Percentiles rank a stretch among this genome's conserved stretches.
phyloP scores from a whole-genome alignment of 2,113 vertebrate species.

The Lepus timidus region DNA sequence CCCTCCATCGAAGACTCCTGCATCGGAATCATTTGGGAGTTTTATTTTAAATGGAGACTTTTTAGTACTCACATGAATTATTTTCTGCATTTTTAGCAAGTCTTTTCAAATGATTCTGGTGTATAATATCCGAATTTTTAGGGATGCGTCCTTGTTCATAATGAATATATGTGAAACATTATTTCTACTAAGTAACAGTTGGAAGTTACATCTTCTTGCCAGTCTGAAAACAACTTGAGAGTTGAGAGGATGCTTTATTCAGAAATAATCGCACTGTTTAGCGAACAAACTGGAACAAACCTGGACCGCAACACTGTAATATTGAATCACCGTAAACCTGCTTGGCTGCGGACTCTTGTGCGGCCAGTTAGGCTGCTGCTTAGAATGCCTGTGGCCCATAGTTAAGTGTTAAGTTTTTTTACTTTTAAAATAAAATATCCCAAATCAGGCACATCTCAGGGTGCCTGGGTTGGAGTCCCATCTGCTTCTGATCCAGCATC shows the following conservation, averaged over 20 bases:
- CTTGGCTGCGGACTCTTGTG: background rate
- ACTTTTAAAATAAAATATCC: no score
- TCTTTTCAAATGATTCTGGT: conserved; percentile 9
- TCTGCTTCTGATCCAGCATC: no score
- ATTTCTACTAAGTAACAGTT: conserved; percentile 42
- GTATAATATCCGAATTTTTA: conserved; percentile 40
- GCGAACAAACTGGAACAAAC: conserved; percentile 15
- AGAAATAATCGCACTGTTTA: background rate
- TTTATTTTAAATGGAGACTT: conserved; percentile 55
- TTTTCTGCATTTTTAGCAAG: conserved; percentile 38
- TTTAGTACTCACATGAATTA: background rate
- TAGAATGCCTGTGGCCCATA: no score
- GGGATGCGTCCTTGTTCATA: background rate
- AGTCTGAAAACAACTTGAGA: background rate
- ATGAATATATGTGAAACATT: background rate
- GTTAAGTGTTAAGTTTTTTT: no score
- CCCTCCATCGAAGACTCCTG: conserved; percentile 17
- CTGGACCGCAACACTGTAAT: background rate
- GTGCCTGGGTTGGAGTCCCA: no score
- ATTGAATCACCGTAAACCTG: background rate
- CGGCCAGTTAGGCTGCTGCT: no score
- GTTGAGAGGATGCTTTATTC: conserved; percentile 37
- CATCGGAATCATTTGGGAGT: background rate
- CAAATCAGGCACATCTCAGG: no score
- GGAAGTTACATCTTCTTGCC: conserved; percentile 6